Evolutionary conservation across 2,888 invertebrate genomes (phyloP).

Genomic region (Caenorhabditis sp.): DNA sequence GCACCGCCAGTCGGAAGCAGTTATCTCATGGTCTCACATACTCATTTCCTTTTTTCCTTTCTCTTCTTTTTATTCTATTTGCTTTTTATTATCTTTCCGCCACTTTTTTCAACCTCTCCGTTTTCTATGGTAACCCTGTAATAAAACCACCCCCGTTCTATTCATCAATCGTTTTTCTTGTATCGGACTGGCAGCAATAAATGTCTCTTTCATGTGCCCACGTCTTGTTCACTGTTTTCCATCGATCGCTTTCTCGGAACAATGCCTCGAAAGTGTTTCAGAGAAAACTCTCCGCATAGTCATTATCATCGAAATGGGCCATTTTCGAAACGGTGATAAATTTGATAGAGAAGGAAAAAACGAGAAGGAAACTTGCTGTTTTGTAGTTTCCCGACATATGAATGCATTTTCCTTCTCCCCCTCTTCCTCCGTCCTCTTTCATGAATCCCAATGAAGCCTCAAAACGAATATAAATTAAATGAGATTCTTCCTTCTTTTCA

Average conservation of each 20-base stretch:
- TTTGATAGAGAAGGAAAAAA: slow-evolving; percentile 33
- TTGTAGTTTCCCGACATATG: slow-evolving; percentile 31
- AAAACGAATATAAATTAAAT: slow-evolving; percentile 16
- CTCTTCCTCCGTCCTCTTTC: not conserved
- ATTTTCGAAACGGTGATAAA: slow-evolving; percentile 33
- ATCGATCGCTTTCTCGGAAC: slow-evolving; percentile 36
- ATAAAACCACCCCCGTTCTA: slow-evolving; percentile 22
- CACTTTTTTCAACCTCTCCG: not conserved
- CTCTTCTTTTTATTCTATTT: not conserved
- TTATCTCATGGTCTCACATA: slow-evolving; percentile 35
- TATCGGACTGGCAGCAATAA: slow-evolving; percentile 32
- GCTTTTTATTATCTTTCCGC: not conserved
- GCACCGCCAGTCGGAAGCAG: not conserved
- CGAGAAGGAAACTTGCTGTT: slow-evolving; percentile 15
- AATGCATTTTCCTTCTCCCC: slow-evolving; percentile 12
- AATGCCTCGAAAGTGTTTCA: slow-evolving; percentile 31
- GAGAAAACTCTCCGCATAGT: slow-evolving; percentile 2
- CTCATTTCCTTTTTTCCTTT: slow-evolving; percentile 36
- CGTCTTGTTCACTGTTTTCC: slow-evolving; percentile 10
- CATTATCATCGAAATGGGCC: slow-evolving; percentile 32
- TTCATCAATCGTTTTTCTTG: slow-evolving; percentile 3
- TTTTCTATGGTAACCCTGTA: slow-evolving; percentile 16
- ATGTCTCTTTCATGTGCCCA: slow-evolving; percentile 1
- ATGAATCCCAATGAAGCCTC: not conserved
- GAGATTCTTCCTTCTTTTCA: slow-evolving; percentile 12